Evolutionary conservation across 2,888 invertebrate species (phyloP).

Genomic region (Plebejus melissa): DNA sequence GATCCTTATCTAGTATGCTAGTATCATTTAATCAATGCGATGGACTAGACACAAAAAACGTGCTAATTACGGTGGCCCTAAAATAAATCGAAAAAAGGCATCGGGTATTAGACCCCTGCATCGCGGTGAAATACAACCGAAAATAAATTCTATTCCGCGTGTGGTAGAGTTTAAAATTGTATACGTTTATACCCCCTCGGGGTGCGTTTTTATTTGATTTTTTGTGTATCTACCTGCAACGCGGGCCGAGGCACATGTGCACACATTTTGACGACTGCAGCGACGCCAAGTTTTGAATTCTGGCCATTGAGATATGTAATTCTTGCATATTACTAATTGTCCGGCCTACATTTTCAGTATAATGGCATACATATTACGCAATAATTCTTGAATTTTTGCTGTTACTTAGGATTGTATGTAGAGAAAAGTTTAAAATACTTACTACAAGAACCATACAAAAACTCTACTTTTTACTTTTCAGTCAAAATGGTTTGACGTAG

Average conservation of each 20-base stretch:
- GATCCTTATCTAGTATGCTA: background rate
- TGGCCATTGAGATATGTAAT: no score
- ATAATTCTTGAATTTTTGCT: background rate
- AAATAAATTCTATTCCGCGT: background rate
- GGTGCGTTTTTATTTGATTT: conserved; percentile 49
- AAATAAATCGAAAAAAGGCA: conserved; percentile 49
- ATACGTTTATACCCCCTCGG: conserved; percentile 40
- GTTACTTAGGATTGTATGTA: background rate
- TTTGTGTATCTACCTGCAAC: conserved; percentile 64
- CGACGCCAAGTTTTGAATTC: conserved; percentile 18
- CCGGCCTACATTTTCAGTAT: background rate
- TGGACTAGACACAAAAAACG: conserved; percentile 42
- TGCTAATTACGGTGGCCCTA: conserved; percentile 60
- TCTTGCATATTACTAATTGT: background rate
- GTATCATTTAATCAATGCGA: conserved; percentile 23
- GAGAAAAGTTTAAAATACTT: background rate
- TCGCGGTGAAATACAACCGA: conserved; percentile 35
- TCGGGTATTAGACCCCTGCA: conserved; percentile 69
- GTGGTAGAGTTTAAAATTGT: conserved; percentile 31
- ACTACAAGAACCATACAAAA: no score
- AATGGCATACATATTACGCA: background rate
- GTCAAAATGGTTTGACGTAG: no score
- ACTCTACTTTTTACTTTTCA: no score
- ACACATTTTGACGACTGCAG: conserved; percentile 28
- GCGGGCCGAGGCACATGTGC: conserved; percentile 37